phyloP scores from a whole-genome alignment of 2,113 vertebrate species.

The Mobula birostris region DNA sequence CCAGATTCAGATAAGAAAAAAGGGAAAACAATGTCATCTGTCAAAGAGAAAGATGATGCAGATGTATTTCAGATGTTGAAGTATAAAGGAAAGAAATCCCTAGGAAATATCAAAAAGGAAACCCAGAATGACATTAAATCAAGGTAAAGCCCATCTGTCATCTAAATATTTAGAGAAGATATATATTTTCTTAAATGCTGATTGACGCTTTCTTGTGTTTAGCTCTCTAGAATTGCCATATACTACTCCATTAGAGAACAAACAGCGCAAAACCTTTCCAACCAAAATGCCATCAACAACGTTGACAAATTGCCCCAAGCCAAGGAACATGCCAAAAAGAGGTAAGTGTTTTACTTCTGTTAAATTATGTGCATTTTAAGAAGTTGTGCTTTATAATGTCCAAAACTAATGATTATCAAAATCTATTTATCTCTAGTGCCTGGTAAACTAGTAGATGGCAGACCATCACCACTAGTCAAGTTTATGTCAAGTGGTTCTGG shows the following conservation, averaged over 20 bases:
- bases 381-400: background rate
- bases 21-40: slow-evolving; percentile 62
- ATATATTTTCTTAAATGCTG: background rate
- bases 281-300: slow-evolving; percentile 64
- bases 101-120: slow-evolving; percentile 71
- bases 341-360: slow-evolving; percentile 47
- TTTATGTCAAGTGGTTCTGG: slow-evolving; percentile 64
- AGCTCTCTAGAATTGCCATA: slow-evolving; percentile 85
- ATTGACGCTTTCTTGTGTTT: slow-evolving; percentile 41
- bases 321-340: slow-evolving; percentile 67
- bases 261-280: slow-evolving; percentile 77
- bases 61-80: slow-evolving; percentile 64
- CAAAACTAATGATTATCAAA: background rate
- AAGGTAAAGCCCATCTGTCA: slow-evolving; percentile 57
- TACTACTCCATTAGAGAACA: slow-evolving; percentile 77
- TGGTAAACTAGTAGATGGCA: slow-evolving; percentile 70
- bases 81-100: slow-evolving; percentile 76
- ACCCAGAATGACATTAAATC: slow-evolving; percentile 68
- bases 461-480: slow-evolving; percentile 69
- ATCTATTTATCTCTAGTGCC: background rate
- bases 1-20: slow-evolving; percentile 85
- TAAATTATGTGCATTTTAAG: background rate
- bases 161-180: background rate
- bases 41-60: slow-evolving; percentile 66
- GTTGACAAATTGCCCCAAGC: slow-evolving; percentile 58